phyloP scores from a whole-genome alignment of 1,140 invertebrate genomes.

The Drosophila obscura region DNA sequence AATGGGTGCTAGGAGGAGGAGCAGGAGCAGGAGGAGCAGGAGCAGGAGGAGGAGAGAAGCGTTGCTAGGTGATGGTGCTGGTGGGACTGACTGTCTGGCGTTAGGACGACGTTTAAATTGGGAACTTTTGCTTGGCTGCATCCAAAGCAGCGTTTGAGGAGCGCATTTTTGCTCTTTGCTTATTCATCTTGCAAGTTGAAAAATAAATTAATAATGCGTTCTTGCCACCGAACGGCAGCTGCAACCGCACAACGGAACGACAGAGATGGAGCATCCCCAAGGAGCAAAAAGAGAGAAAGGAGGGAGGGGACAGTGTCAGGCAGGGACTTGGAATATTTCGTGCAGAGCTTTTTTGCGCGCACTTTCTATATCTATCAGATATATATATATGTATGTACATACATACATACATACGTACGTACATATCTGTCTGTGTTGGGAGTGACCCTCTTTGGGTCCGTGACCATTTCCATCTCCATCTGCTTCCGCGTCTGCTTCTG shows the following conservation, averaged over 20 bases:
- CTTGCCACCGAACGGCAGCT: conserved; percentile 78
- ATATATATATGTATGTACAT: conserved; percentile 14
- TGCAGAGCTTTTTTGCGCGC: conserved; percentile 37
- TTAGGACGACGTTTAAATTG: conserved; percentile 64
- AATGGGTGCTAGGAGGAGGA: conserved; percentile 9
- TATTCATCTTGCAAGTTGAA: conserved; percentile 82
- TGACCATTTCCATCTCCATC: conserved; percentile 43
- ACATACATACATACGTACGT: background rate
- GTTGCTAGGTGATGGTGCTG: too few relatives aligned
- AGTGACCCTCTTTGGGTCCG: conserved; percentile 12
- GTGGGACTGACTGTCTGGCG: background rate
- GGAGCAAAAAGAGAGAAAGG: conserved; percentile 10
- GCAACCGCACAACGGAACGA: conserved; percentile 61
- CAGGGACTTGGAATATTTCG: conserved; percentile 45
- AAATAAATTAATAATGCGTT: conserved; percentile 83
- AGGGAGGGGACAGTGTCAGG: conserved; percentile 13
- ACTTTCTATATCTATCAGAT: conserved; percentile 2
- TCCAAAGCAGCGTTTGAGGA: conserved; percentile 7
- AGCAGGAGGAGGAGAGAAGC: too few relatives aligned
- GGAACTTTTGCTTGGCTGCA: conserved; percentile 62
- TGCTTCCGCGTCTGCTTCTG: background rate
- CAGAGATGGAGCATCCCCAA: conserved; percentile 14
- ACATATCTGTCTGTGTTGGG: conserved; percentile 17
- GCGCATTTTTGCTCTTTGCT: conserved; percentile 77
- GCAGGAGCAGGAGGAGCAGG: too few relatives aligned